Percentiles rank a stretch among this genome's conserved stretches.
Conservation (phyloP, 2,888 invertebrate genomes). For the Rhamphomyia laevipes region DNA sequence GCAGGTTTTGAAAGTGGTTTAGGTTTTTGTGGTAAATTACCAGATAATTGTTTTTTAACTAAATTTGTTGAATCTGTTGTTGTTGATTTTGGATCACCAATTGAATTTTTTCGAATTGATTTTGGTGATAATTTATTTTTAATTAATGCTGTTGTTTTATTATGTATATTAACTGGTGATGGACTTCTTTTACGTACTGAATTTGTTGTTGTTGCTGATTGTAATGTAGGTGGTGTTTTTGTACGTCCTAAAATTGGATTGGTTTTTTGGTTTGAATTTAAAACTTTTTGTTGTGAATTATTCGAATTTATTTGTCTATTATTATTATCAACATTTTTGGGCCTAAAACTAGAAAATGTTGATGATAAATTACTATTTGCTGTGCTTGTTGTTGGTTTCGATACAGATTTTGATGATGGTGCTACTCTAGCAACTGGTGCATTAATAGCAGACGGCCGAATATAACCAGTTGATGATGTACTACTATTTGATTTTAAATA, state of each 20-base stretch:
- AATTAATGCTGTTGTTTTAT: not conserved
- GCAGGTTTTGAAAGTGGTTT: slow-evolving; percentile 23
- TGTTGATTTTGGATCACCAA: not conserved
- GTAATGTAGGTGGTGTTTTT: slow-evolving; percentile 12
- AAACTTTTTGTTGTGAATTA: slow-evolving; percentile 11
- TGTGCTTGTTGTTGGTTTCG: slow-evolving; percentile 1
- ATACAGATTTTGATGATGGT: slow-evolving; percentile 21
- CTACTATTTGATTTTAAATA: slow-evolving; percentile 49
- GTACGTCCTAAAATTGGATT: slow-evolving; percentile 11
- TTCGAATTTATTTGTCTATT: not conserved
- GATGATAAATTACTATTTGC: slow-evolving; percentile 16
- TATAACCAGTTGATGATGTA: slow-evolving; percentile 60
- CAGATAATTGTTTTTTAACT: not conserved
- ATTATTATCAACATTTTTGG: slow-evolving; percentile 13
- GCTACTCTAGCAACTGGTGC: slow-evolving; percentile 43
- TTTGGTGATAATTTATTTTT: not conserved
- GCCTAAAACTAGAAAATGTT: slow-evolving; percentile 35
- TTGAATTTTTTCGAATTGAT: not conserved
- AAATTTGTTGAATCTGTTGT: not conserved
- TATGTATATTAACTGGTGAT: slow-evolving; percentile 12
- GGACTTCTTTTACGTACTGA: slow-evolving; percentile 16
- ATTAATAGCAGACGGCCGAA: slow-evolving; percentile 60
- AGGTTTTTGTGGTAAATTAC: slow-evolving; percentile 12
- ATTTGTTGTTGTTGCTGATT: slow-evolving; percentile 11
- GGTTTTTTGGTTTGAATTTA: slow-evolving; percentile 12